Base-by-base conservation (phyloP, 2,797 vertebrate genomes). In the Acridotheres tristis region DNA sequence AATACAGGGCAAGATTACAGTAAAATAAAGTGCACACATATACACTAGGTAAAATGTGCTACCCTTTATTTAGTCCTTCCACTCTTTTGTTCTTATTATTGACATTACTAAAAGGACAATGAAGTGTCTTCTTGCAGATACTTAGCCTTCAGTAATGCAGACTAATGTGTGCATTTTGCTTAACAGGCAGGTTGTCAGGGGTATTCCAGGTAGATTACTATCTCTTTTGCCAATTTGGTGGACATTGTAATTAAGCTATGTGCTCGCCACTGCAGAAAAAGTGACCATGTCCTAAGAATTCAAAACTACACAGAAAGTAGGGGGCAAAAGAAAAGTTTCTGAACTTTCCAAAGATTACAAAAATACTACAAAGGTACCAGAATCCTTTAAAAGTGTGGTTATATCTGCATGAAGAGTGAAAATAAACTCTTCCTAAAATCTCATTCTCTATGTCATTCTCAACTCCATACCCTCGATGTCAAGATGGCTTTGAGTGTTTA, bases 381-480 rank as follows among this genome's bases (percentile, higher is more conserved):
- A 89, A 96, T 84, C 67, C 71, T 67, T 81, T 94, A 82, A 94
- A 95, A 79, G 59, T 16, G 25, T 30, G 76, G 63, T 40, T 82
- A 82, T 23, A 94, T 94, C 89, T 94, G 88, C 91, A 95, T 88
- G 92, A 91, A 92, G 69, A 84, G 59, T 53, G 55, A 90, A 90
- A 61, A 93, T 90, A 88, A 90, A 92, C 53, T 91, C 76, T 79
- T 94, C 55, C 55, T 84, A 84, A 95, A 94, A 93, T 73, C 76
- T 95, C 73, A 76, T 93, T 94, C 92, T 88, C 59, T 50, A 23
- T 73, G 66, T 93, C 62, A 68, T 90, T 96, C 88, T 94, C 82
- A 86, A 11, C 59, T 87, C 69, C 73, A 88, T 42, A 59, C 58
- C 73, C 82, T 84, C 74, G 0, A 66, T 57, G 94, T 81, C 89